Conservation (phyloP, 2,113 vertebrate species). For the Trachemys scripta region DNA sequence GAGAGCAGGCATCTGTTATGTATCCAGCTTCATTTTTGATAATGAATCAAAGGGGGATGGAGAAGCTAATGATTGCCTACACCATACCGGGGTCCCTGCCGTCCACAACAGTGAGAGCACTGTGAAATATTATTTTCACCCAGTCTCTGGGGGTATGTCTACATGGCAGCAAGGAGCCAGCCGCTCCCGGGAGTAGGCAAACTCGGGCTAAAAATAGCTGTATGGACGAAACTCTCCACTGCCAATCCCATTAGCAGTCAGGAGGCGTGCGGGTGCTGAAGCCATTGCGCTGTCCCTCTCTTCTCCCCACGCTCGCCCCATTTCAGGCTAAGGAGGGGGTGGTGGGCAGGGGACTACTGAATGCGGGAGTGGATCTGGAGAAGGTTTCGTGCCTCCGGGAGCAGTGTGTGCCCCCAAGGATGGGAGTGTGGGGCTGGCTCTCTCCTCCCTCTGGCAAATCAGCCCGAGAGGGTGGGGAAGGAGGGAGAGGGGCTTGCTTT, state of each 20-base stretch:
- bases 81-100: background rate
- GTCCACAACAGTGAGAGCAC: background rate
- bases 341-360: too few relatives aligned
- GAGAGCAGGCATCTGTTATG: accelerated
- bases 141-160: background rate
- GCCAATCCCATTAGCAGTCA: background rate
- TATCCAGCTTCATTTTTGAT: background rate
- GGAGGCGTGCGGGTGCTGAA: background rate
- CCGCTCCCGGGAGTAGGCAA: background rate
- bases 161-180: background rate
- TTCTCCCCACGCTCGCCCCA: too few relatives aligned
- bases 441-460: background rate
- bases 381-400: background rate
- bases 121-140: background rate
- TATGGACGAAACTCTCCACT: background rate
- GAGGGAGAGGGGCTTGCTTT: background rate
- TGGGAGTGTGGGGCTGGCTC: background rate
- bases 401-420: too few relatives aligned
- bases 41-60: background rate
- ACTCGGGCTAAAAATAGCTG: background rate
- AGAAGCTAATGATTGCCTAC: background rate
- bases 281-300: background rate
- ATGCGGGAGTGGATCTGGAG: too few relatives aligned
- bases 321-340: background rate
- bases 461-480: background rate